A percentile compares a stretch with the other conserved stretches of the same genome.
Conservation (phyloP, 2,797 vertebrate genomes). For the Etheostoma perlongum region DNA sequence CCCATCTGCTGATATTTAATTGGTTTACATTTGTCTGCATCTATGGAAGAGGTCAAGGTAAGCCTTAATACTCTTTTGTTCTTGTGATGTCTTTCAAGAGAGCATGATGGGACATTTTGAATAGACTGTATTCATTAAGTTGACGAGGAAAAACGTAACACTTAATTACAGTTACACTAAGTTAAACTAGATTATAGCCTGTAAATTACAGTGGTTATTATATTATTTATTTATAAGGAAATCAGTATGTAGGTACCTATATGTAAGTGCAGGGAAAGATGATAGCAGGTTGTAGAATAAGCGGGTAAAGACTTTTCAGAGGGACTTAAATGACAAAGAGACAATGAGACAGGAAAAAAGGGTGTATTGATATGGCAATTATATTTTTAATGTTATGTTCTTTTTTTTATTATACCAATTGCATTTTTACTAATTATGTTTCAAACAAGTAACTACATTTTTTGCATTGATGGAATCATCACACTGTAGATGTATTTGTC, state of each 20-base stretch:
- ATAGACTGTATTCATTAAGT: not conserved
- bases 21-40: constrained; percentile 23
- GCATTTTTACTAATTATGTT: not conserved
- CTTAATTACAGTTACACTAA: too few species aligned
- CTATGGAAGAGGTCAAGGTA: constrained; percentile 50
- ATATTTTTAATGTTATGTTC: too few species aligned
- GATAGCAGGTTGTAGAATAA: not conserved
- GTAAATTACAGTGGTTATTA: not conserved
- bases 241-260: too few species aligned
- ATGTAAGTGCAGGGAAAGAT: not conserved
- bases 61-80: not conserved
- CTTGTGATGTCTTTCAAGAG: not conserved
- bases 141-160: not conserved
- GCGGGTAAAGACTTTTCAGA: not conserved
- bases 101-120: not conserved
- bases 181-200: not conserved
- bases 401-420: too few species aligned
- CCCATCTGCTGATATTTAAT: constrained; percentile 27
- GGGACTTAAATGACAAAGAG: not conserved
- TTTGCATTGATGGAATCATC: too few species aligned
- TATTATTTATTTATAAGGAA: not conserved
- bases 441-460: not conserved
- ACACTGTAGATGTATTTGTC: not conserved
- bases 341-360: not conserved
- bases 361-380: not conserved